Percentiles rank a stretch among this genome's conserved stretches.
Evolutionary conservation across 2,797 vertebrate genomes (phyloP).

Genomic region (Bradypodion ventrale): DNA sequence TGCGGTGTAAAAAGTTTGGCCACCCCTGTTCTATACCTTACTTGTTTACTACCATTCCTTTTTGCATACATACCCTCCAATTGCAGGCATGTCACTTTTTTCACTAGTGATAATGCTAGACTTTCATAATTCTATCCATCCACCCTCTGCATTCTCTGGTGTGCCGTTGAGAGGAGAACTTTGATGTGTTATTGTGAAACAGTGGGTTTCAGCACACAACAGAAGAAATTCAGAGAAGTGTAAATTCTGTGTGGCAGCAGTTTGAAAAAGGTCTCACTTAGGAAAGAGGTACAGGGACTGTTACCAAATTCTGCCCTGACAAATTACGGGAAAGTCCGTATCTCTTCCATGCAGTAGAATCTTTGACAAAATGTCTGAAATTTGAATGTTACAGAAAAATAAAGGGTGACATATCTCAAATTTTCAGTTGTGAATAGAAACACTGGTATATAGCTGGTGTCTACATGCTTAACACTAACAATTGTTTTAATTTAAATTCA

Average conservation of each 20-base stretch:
- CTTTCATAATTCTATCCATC: not conserved
- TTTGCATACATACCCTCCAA: not conserved
- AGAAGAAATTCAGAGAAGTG: not conserved
- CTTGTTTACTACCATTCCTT: not conserved
- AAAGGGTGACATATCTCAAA: not conserved
- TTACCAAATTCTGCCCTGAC: not conserved
- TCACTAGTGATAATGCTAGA: not conserved
- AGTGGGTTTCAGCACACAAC: not conserved
- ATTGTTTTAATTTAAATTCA: not conserved
- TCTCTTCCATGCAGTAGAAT: not conserved
- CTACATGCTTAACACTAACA: not conserved
- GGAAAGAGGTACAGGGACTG: not conserved
- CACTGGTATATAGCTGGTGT: not conserved
- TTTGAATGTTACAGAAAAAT: not conserved
- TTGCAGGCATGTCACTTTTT: not conserved
- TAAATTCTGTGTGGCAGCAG: not conserved
- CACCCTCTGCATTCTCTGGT: not conserved
- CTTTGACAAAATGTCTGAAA: not conserved
- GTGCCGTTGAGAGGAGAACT: not conserved
- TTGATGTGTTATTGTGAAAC: not conserved
- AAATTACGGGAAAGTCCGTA: not conserved
- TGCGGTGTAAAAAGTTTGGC: too few relatives aligned
- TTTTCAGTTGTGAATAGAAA: not conserved
- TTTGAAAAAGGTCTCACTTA: not conserved
- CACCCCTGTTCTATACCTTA: not conserved